Percentiles rank a stretch among this genome's conserved stretches.
phyloP scores from a whole-genome alignment of 2,113 vertebrate genomes.

The Todiramphus saurophagus region DNA sequence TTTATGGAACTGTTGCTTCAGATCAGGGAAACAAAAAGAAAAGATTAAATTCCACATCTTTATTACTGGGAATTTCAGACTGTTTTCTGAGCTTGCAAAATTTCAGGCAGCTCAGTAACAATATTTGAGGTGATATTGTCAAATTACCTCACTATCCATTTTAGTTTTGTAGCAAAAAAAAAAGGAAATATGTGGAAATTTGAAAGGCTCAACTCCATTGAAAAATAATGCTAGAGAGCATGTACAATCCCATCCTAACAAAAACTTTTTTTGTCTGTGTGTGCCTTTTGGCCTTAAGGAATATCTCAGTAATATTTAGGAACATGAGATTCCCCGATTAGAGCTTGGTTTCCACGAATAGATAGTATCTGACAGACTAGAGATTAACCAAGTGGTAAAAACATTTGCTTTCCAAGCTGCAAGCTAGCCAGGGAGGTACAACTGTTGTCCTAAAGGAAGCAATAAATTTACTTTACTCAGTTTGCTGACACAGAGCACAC shows the following conservation, averaged over 20 bases:
- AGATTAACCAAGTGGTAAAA: neutral
- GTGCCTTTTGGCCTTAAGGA: neutral
- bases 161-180: neutral
- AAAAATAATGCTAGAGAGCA: neutral
- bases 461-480: neutral
- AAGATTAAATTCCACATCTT: neutral
- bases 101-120: neutral
- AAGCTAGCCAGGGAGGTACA: neutral
- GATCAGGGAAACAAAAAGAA: neutral
- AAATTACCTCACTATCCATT: neutral
- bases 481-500: neutral
- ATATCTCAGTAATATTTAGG: neutral
- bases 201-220: neutral
- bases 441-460: neutral
- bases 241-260: neutral
- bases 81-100: neutral
- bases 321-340: accelerated
- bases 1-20: neutral
- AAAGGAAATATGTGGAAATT: neutral
- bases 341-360: neutral
- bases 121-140: neutral
- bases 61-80: no score
- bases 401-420: neutral
- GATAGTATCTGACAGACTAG: neutral
- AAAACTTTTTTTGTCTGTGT: neutral